Conservation (phyloP, 2,113 vertebrate species). For the Corvus hawaiiensis region DNA sequence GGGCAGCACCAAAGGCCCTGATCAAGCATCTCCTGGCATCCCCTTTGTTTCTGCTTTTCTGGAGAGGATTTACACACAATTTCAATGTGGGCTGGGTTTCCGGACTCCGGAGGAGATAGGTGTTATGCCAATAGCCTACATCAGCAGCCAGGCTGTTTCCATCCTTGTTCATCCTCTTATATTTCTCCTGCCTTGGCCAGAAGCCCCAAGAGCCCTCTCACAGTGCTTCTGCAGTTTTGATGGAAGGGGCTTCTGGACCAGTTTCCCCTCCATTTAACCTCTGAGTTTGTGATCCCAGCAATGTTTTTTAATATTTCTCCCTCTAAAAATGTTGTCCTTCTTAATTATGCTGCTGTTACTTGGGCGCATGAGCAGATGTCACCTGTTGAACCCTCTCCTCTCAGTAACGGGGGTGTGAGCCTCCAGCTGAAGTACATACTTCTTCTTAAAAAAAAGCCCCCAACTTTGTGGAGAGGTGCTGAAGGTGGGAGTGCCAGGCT, state of each 20-base stretch:
- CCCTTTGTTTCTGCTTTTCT: background rate
- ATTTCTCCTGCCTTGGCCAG: background rate
- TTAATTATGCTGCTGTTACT: background rate
- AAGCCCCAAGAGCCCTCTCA: background rate
- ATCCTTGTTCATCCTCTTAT: background rate
- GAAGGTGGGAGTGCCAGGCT: background rate
- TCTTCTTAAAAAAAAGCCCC: background rate
- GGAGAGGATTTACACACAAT: background rate
- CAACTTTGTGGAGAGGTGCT: background rate
- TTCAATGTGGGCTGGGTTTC: background rate
- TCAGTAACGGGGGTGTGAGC: background rate
- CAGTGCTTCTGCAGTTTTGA: background rate
- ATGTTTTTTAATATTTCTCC: background rate
- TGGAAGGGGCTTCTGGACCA: background rate
- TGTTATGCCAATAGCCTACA: background rate
- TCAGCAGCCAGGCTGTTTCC: background rate
- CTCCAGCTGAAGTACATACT: background rate
- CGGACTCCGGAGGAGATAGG: accelerated
- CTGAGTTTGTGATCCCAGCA: background rate
- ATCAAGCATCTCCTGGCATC: background rate
- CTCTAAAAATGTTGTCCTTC: background rate
- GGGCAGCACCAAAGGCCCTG: background rate
- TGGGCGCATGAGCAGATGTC: accelerated
- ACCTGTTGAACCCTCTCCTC: background rate
- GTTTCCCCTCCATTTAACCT: background rate